These are phyloP conservation scores for Actias luna DNA, from an alignment of 2,888 invertebrate species.

Conservation along the genomic window DNA sequence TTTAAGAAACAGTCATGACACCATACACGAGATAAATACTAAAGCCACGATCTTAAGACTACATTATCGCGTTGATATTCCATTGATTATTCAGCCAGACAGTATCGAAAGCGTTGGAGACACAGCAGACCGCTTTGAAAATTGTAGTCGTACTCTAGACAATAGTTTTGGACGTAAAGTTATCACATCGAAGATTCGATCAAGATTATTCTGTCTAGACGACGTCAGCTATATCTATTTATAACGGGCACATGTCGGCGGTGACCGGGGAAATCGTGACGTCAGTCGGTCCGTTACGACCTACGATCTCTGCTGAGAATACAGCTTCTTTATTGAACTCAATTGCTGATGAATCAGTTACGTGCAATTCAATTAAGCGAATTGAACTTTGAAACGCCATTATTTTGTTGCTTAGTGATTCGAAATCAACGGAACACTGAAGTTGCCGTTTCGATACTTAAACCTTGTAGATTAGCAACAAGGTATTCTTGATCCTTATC, in stretches of 20 bases:
- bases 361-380: background rate
- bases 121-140: background rate
- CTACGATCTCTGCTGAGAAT: constrained; percentile 6
- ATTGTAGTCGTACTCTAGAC: background rate
- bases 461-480: background rate
- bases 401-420: background rate
- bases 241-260: constrained; percentile 2
- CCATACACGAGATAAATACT: too few species aligned
- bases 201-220: constrained; percentile 5
- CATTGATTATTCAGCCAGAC: background rate
- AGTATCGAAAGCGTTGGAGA: background rate
- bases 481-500: background rate
- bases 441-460: background rate
- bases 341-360: background rate
- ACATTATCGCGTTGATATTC: background rate
- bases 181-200: background rate
- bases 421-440: background rate
- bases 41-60: too few species aligned
- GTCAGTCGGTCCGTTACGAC: constrained; percentile 9
- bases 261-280: background rate
- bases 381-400: background rate
- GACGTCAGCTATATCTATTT: constrained; percentile 7
- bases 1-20: too few species aligned
- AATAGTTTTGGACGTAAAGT: background rate
- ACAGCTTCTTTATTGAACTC: background rate